These are phyloP conservation scores for Balaeniceps rex DNA, from an alignment of 2,113 vertebrate species.

Conservation along the genomic window DNA sequence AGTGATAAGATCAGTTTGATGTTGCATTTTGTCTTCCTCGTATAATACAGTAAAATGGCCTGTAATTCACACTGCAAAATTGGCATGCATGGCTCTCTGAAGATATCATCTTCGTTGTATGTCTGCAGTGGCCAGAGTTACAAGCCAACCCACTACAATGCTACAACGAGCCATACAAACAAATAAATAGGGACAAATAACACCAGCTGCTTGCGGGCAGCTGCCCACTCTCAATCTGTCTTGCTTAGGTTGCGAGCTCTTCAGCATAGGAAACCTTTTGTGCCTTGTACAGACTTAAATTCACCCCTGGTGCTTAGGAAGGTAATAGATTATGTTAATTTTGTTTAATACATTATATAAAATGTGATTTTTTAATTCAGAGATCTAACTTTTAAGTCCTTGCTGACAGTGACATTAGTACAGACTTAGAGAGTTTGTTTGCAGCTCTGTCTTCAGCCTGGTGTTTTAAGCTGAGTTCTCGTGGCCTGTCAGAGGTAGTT, in stretches of 20 bases:
- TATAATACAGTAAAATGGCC: conserved; percentile 18
- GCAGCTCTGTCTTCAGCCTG: neutral
- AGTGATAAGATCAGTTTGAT: conserved; percentile 24
- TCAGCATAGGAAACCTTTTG: neutral
- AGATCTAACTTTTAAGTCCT: neutral
- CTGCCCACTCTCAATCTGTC: neutral
- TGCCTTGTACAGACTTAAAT: neutral
- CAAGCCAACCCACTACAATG: neutral
- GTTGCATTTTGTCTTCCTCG: conserved; percentile 38
- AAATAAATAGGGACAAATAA: neutral
- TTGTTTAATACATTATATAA: neutral
- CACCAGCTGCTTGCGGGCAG: neutral
- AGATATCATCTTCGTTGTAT: neutral
- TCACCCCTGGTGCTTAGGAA: neutral
- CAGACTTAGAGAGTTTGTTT: neutral
- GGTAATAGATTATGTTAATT: neutral
- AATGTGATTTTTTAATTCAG: neutral
- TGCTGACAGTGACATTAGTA: neutral
- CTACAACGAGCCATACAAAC: neutral
- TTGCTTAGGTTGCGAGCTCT: neutral
- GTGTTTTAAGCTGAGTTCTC: neutral
- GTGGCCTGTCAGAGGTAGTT: neutral
- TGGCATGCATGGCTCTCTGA: conserved; percentile 29
- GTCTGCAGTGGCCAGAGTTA: conserved; percentile 1
- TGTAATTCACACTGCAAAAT: conserved; percentile 40